These are phyloP conservation scores for Athene noctua DNA, from an alignment of 2,113 vertebrate genomes.

Conservation along the genomic window DNA sequence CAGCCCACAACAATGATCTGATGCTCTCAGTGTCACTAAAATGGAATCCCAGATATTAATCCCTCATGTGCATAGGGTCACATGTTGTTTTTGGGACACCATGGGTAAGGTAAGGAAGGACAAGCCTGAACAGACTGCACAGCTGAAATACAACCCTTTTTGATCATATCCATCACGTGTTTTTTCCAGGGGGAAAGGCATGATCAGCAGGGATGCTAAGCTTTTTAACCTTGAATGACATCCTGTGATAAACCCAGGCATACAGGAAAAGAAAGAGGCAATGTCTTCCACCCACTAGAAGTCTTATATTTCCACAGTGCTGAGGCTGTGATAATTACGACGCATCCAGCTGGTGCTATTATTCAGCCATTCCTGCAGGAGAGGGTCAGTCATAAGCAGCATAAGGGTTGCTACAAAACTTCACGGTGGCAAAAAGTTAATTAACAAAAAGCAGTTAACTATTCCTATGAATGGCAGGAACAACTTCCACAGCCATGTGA, in stretches of 20 bases:
- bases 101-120: conserved; percentile 54
- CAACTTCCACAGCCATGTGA: conserved; percentile 50
- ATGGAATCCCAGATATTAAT: conserved; percentile 43
- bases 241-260: conserved; percentile 42
- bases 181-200: conserved; percentile 60
- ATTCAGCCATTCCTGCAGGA: conserved; percentile 43
- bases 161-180: conserved; percentile 58
- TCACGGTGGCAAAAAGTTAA: conserved; percentile 26
- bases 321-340: conserved; percentile 52
- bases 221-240: conserved; percentile 70
- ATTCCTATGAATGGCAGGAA: conserved; percentile 44
- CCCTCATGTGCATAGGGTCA: conserved; percentile 44
- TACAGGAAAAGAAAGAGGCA: conserved; percentile 56
- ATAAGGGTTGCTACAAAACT: conserved; percentile 8
- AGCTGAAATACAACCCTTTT: conserved; percentile 62
- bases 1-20: not conserved
- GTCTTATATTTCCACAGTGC: conserved; percentile 52
- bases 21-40: conserved; percentile 8
- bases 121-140: conserved; percentile 27
- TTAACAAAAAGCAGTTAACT: conserved; percentile 57
- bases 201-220: conserved; percentile 65
- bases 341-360: conserved; percentile 58
- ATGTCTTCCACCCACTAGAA: conserved; percentile 60
- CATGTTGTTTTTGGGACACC: conserved; percentile 31
- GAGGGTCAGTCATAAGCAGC: not conserved